phyloP scores from a whole-genome alignment of 2,113 vertebrate species.

The Noturus placidus region DNA sequence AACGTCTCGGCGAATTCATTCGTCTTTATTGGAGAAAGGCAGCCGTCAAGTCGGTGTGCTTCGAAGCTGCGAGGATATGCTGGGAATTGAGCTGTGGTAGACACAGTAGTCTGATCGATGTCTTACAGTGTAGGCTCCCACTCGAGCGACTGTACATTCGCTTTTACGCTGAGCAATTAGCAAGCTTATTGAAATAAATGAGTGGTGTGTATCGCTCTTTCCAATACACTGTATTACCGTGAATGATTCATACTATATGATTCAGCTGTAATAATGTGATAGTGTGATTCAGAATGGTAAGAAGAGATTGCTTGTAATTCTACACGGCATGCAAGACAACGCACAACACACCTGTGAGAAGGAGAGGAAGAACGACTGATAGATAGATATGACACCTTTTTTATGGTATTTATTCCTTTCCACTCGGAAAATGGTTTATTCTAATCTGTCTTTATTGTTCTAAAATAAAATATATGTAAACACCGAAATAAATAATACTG shows the following conservation, averaged over 20 bases:
- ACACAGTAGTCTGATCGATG: slow-evolving; percentile 10
- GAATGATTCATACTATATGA: not conserved
- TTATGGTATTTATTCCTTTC: not conserved
- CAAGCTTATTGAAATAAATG: not conserved
- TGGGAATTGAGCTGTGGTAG: slow-evolving; percentile 14
- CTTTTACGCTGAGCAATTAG: not conserved
- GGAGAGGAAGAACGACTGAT: not conserved
- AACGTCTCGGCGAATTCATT: not conserved
- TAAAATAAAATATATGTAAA: not conserved
- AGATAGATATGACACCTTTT: not conserved
- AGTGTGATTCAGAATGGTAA: not conserved
- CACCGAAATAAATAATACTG: not conserved
- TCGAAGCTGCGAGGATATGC: not conserved
- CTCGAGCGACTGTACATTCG: not conserved
- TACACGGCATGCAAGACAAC: not conserved
- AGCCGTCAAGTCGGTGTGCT: not conserved
- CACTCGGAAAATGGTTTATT: not conserved
- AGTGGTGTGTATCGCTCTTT: not conserved
- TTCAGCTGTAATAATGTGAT: not conserved
- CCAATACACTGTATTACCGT: not conserved
- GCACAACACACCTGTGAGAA: not conserved
- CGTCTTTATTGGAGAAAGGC: slow-evolving; percentile 15
- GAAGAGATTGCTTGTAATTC: not conserved
- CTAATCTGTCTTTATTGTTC: not conserved
- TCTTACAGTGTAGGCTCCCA: not conserved